These are phyloP conservation scores for Rousettus madagascariensis DNA, from an alignment of 2,797 vertebrate genomes.

Conservation along the genomic window DNA sequence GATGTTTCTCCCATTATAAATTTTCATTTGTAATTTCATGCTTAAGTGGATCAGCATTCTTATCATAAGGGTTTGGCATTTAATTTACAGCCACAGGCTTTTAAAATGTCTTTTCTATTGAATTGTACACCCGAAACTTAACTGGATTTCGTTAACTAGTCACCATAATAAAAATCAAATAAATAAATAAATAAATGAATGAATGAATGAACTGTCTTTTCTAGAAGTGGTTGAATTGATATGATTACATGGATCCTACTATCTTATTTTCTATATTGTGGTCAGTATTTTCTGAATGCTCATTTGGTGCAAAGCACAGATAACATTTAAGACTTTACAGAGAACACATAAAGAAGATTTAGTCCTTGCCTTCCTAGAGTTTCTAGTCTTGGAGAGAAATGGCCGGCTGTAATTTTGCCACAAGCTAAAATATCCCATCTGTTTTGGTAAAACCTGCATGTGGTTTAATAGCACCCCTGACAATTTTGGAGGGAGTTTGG, in stretches of 20 bases:
- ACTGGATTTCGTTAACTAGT: too few relatives aligned
- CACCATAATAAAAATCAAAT: too few relatives aligned
- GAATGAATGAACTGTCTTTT: background rate
- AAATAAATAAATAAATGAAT: too few relatives aligned
- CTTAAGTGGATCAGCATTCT: constrained; percentile 45
- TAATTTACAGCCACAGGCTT: constrained; percentile 46
- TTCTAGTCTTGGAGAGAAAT: background rate
- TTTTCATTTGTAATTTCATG: constrained; percentile 68
- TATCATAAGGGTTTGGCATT: constrained; percentile 49
- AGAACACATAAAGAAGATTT: background rate
- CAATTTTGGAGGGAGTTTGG: background rate
- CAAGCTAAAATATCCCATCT: background rate
- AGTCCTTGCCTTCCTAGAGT: background rate
- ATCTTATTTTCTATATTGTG: background rate
- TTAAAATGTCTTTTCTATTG: constrained; percentile 30
- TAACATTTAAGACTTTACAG: background rate
- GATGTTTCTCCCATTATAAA: constrained; percentile 33
- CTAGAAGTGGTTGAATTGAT: constrained; percentile 41
- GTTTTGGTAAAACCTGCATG: background rate
- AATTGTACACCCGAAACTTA: too few relatives aligned
- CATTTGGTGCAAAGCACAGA: background rate
- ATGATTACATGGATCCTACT: background rate
- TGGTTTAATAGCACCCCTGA: background rate
- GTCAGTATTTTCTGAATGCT: constrained; percentile 14
- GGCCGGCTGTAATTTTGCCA: constrained; percentile 4